Evolutionary conservation across 2,888 invertebrate genomes (phyloP), one percentile per base, ranked within the genome.

Genomic region (Drosophila sordidula): DNA sequence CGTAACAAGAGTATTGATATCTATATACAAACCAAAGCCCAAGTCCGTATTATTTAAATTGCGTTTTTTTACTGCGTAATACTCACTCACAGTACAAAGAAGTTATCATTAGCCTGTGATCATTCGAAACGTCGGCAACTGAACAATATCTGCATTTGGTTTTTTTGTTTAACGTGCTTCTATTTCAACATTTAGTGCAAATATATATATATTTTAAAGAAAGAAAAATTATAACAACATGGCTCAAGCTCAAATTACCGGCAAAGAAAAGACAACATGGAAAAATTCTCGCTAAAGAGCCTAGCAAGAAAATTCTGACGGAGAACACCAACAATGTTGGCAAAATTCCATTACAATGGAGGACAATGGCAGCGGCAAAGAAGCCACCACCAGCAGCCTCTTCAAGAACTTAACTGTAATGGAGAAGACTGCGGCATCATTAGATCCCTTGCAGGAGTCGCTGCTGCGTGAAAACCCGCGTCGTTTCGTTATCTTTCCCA

Each of bases 401-500:
- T 49, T 14, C 44, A 76, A 57, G 44, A 52, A 62, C 59, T 4
- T 71, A 74, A 75, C 74, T 0, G 61, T 90, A 16, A 84, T 80
- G 36, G 84, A 86, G 1, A 90, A 83, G 47, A 47, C 69, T 3
- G 52, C 68, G 0, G 70, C 81, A 0, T 72, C 86, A 3, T 92
- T 92, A 54, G 91, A 92, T 75, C 90, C 92, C 3, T 93, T 95
- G 83, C 91, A 96, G 66, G 99, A 99, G 91, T 99, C 99, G 0
- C 93, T 99, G 36, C 93, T 99, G 39, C 94, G 94, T 66, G 98
- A 98, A 55, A 99, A 99, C 92, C 98, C 98, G 1, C 93, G 95
- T 41, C 94, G 99, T 59, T 99, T 99, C 92, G 99, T 99, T 4
- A 94, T 99, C 26, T 98, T 99, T 88, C 99, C 99, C 0, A 98